Conservation (phyloP, 2,888 invertebrate genomes). For the Celastrina argiolus region DNA sequence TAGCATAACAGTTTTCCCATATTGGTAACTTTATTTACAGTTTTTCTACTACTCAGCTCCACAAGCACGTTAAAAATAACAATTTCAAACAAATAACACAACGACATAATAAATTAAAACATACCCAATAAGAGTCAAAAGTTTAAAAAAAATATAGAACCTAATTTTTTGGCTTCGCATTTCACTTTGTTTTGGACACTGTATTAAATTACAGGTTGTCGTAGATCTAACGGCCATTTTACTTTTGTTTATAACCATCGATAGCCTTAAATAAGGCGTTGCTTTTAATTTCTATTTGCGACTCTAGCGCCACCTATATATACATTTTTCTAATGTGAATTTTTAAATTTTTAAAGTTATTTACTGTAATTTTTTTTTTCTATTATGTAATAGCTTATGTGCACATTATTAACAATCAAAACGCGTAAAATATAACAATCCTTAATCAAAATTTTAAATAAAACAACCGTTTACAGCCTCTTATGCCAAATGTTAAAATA, state of each 20-base stretch:
- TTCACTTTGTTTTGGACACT: background rate
- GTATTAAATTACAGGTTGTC: background rate
- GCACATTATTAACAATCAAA: background rate
- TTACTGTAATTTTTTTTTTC: background rate
- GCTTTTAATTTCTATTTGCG: background rate
- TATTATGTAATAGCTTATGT: background rate
- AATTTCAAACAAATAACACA: background rate
- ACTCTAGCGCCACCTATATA: background rate
- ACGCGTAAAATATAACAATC: slow-evolving; percentile 10
- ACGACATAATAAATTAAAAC: background rate
- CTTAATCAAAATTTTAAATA: background rate
- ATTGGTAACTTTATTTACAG: background rate
- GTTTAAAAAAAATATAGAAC: background rate
- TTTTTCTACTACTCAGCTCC: background rate
- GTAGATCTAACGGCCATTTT: background rate
- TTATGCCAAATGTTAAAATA: slow-evolving; percentile 7
- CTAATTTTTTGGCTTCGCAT: background rate
- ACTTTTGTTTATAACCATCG: background rate
- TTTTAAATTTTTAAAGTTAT: too few relatives aligned
- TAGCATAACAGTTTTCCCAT: background rate
- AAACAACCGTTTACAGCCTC: slow-evolving; percentile 25
- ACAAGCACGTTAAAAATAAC: background rate
- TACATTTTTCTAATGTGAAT: background rate
- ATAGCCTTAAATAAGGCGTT: too few relatives aligned
- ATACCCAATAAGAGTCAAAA: background rate